Base-by-base conservation (phyloP, 2,888 invertebrate species). In the Ypsolopha sequella region DNA sequence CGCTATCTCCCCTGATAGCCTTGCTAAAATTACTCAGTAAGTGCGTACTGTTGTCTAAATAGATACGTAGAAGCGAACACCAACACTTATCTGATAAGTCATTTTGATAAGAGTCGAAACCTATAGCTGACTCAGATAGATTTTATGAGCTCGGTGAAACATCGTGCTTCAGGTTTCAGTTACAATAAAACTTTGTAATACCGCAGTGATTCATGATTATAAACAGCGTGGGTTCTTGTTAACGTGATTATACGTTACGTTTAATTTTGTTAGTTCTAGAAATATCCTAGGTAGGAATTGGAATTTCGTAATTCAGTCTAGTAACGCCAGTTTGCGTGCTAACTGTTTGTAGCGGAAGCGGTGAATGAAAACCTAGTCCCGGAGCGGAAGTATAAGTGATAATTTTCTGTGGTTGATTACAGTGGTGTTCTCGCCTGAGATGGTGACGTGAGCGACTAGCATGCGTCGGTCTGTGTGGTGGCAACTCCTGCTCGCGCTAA, bases 51-150 rank as follows among this genome's bases (percentile, higher is more conserved):
- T 1, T 11, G n/a, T 24, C 11, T 10, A 35, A 43, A 43, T 43
- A 4, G 13, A 14, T 14, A 13, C 24, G 4, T 13, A 9, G 8
- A 7, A 43, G 43, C 9, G 43, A 6, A 11, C 34, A 46, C 10
- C 11, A 45, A 60, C 55, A 59, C 68, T 56, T 81, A 85, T 80
- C 82, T 78, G 85, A 85, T 84, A 85, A 84, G 68, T 62, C 55
- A 55, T 54, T 57, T 60, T 70, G 84, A 84, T 84, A 84, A 78
- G 68, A 60, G 43, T 61, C 71, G 69, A 74, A 72, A 70, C 65
- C 63, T 66, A 24, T 24, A 67, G 66, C 61, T 80, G 77, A 80
- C 68, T 80, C 82, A 84, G 64, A 74, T 64, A 53, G 46, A 58
- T 52, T 55, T 52, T 47, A 48, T 48, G 36, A 46, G 49, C 44